Evolutionary conservation across 2,888 invertebrate species (phyloP), one percentile per base, ranked within the genome.

Genomic region (Acanthoscelides obtectus): DNA sequence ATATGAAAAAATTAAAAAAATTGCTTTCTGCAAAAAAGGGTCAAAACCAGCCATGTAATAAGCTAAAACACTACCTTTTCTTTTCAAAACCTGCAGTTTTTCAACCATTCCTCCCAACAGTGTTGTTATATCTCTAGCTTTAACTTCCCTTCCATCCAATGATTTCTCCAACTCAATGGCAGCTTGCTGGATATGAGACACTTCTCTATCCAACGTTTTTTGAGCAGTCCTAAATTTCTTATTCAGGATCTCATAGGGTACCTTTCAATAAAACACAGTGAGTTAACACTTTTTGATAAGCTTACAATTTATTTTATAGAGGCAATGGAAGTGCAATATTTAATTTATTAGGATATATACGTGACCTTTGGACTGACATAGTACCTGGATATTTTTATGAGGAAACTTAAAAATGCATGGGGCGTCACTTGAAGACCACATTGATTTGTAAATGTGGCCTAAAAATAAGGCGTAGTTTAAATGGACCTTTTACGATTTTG

Each of bases 161-260:
- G 91, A 90, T 73, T 89, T 89, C 81, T 96, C 95, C n/a, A 97
- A 86, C 77, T 96, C 95, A 69, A 88, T 88, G 0, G 94, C 92
- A 0, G 92, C 91, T 75, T 90, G 90, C 78, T 94, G 93, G 1
- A 98, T 94, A 83, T 97, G 95, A 0, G 96, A 92, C 0, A 95
- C 94, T 84, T 97, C 98, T 72, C 98, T 89, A 82, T 99, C 99
- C 72, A 99, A 87, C 17, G 93, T 93, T 80, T 98, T 97, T 86
- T 99, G 99, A 1, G 98, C 96, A 67, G 94, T 92, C 71, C 99
- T 92, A 85, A 98, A 99, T 81, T 95, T 96, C 85, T 99, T 99
- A 86, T 99, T 99, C 77, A 99, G 88, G 69, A 99, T 91, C 87
- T 99, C 99, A 83, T 99, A 99, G 0, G 99, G 99, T 76, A 99